phyloP scores from a whole-genome alignment of 2,888 invertebrate species.

The Nemotelus nigrinus region DNA sequence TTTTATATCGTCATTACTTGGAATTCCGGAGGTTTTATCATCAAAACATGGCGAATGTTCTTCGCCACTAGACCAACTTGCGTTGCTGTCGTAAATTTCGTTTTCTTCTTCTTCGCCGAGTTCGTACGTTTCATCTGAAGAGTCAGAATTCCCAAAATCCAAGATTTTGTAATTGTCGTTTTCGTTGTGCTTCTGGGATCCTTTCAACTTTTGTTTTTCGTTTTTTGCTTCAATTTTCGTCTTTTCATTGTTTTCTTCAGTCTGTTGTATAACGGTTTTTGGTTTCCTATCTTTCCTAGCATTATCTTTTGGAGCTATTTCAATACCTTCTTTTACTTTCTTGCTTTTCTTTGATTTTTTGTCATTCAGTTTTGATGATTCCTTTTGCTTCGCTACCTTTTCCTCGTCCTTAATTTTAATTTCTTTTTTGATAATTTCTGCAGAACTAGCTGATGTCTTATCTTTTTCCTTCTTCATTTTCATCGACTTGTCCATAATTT shows the following conservation, averaged over 20 bases:
- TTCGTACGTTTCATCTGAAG: slow-evolving; percentile 20
- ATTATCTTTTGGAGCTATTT: too few species aligned
- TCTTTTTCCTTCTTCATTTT: not conserved
- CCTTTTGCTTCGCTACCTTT: not conserved
- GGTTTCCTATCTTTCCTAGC: too few species aligned
- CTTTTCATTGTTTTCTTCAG: too few species aligned
- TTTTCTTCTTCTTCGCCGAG: slow-evolving; percentile 14
- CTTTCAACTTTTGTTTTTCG: too few species aligned
- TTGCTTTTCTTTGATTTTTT: not conserved
- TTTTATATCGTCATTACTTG: not conserved
- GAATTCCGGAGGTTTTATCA: slow-evolving; percentile 5
- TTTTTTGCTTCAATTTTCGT: too few species aligned
- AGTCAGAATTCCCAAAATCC: not conserved
- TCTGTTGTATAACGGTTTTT: too few species aligned
- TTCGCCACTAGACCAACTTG: not conserved
- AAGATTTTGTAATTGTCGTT: not conserved
- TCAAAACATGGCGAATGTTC: not conserved
- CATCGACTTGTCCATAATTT: not conserved
- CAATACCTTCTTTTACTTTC: too few species aligned
- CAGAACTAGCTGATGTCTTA: not conserved
- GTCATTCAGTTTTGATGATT: not conserved
- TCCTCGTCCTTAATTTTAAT: not conserved
- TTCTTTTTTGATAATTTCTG: not conserved
- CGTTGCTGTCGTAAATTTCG: slow-evolving; percentile 12
- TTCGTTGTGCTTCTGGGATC: too few species aligned